phyloP scores from a whole-genome alignment of 2,113 vertebrate species.

The Paedocypris sp. region DNA sequence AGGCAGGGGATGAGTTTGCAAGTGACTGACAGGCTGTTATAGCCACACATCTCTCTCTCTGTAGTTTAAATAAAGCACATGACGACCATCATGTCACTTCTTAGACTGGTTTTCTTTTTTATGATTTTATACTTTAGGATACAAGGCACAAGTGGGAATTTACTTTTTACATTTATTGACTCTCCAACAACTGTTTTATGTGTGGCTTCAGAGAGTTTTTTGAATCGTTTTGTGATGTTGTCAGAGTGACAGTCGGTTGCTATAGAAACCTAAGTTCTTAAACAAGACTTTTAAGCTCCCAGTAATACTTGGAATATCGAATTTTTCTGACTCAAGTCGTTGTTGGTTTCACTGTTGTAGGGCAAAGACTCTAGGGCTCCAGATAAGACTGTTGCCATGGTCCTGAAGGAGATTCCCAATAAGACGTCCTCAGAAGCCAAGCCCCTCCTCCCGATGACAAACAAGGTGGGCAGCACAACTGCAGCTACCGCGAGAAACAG shows the following conservation, averaged over 20 bases:
- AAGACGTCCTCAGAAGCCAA: slow-evolving; percentile 98
- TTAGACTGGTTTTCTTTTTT: not conserved
- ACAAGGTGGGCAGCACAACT: slow-evolving; percentile 96
- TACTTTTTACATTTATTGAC: not conserved
- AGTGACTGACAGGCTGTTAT: not conserved
- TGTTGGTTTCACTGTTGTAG: slow-evolving; percentile 99
- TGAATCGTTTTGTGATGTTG: slow-evolving; percentile 8
- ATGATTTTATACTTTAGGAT: not conserved
- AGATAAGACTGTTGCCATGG: slow-evolving; percentile 99
- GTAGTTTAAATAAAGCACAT: not conserved
- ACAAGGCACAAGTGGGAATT: slow-evolving; percentile 9
- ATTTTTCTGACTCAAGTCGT: slow-evolving; percentile 80
- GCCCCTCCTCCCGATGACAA: slow-evolving; percentile 97
- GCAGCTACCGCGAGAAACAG: slow-evolving; percentile 58
- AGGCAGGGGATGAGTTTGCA: not conserved
- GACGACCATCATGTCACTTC: not conserved
- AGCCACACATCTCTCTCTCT: slow-evolving; percentile 10
- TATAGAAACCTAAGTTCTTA: not conserved
- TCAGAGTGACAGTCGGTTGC: not conserved
- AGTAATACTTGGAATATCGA: slow-evolving; percentile 34
- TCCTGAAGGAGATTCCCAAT: slow-evolving; percentile 99
- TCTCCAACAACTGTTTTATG: not conserved
- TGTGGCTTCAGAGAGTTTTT: not conserved
- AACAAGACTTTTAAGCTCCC: slow-evolving; percentile 14
- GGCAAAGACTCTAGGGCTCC: slow-evolving; percentile 99